Evolutionary conservation across 53 echinoderm and acorn worm genomes (phyloP), one percentile per base, ranked within the genome.

Genomic region (Holothuria leucospilota): DNA sequence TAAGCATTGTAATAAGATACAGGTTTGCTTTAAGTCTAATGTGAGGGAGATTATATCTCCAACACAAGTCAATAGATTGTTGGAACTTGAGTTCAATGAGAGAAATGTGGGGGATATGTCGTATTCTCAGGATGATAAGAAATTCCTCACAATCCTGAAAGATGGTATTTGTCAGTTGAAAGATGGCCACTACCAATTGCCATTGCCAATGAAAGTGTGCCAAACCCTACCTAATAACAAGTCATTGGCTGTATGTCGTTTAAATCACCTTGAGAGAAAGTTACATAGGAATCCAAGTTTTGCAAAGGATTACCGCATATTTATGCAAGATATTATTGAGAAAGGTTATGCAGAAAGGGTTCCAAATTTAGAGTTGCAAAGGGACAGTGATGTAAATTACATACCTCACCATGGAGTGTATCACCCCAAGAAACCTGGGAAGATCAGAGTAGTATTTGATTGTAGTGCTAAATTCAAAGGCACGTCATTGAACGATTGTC

Each of bases 401-500:
- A 59, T 79, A 8, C 80, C 80, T 30, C 73, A 72, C n/a, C 73
- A n/a, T n/a, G n/a, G n/a, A n/a, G n/a, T n/a, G n/a, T n/a, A n/a
- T n/a, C n/a, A n/a, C n/a, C n/a, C n/a, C n/a, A n/a, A n/a, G n/a
- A n/a, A n/a, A n/a, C n/a, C n/a, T n/a, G n/a, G n/a, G n/a, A n/a
- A n/a, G n/a, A n/a, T n/a, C n/a, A n/a, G n/a, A n/a, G n/a, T n/a
- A n/a, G n/a, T n/a, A n/a, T n/a, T n/a, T n/a, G n/a, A n/a, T n/a
- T n/a, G n/a, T n/a, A n/a, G n/a, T n/a, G n/a, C n/a, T n/a, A n/a
- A n/a, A n/a, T n/a, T n/a, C n/a, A n/a, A n/a, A n/a, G n/a, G n/a
- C n/a, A n/a, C n/a, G n/a, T n/a, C n/a, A n/a, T n/a, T n/a, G n/a
- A 72, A 81, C 60, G 86, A 74, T 3, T 13, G 59, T 28, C 39